phyloP scores from a whole-genome alignment of 2,113 vertebrate species.

The Rhinolophus ferrumequinum region DNA sequence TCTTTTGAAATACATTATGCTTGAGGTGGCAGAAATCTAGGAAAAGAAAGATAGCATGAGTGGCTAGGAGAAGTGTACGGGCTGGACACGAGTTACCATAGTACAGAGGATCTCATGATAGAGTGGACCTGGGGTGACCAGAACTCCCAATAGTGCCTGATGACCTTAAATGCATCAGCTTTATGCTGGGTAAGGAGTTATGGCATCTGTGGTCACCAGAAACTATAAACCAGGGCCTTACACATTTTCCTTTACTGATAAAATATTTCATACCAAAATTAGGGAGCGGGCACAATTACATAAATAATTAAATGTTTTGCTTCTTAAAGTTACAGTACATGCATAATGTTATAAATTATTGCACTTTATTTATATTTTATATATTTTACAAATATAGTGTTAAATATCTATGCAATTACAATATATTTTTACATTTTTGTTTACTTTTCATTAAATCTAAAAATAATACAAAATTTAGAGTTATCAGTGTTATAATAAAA shows the following conservation, averaged over 20 bases:
- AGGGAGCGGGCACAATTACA: neutral
- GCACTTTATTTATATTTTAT: neutral
- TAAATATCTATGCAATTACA: neutral
- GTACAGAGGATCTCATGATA: neutral
- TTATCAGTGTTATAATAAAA: neutral
- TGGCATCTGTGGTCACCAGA: neutral
- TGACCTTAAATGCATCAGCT: neutral
- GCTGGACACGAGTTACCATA: neutral
- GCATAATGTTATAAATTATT: neutral
- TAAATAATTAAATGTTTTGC: neutral
- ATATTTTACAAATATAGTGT: neutral
- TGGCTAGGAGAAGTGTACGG: accelerated
- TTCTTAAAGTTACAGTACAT: neutral
- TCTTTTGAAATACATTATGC: neutral
- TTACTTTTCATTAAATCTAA: neutral
- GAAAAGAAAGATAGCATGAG: neutral
- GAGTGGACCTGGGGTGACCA: neutral
- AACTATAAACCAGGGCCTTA: neutral
- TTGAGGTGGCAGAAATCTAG: neutral
- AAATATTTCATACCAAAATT: neutral
- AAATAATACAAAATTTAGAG: neutral
- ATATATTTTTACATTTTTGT: neutral
- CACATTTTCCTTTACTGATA: neutral
- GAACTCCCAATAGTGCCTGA: accelerated
- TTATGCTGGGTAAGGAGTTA: neutral